A percentile compares a stretch with the other conserved stretches of the same genome.
Conservation (phyloP, 30 jellyfish, hydroid and myxozoan species). For the Cassiopea xamachana region DNA sequence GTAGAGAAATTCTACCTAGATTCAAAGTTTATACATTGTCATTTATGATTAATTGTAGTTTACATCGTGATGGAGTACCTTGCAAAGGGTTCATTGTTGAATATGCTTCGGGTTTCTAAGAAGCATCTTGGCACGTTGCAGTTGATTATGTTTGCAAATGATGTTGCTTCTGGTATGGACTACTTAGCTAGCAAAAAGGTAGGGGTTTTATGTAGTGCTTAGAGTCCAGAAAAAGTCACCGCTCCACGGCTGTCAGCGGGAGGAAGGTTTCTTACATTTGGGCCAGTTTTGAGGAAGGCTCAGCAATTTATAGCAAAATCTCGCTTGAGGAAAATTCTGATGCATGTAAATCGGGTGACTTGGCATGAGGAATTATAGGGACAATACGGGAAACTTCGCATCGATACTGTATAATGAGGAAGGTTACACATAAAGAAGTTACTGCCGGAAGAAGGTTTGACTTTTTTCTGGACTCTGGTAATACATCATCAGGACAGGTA, state of each 20-base stretch:
- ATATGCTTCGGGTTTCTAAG: not conserved
- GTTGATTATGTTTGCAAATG: conserved; percentile 20
- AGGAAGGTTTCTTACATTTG: too few species aligned
- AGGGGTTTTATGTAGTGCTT: not conserved
- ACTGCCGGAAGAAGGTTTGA: too few species aligned
- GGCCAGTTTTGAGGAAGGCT: not conserved
- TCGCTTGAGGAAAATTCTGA: not conserved
- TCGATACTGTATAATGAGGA: too few species aligned
- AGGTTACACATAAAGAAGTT: too few species aligned
- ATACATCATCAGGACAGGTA: not conserved
- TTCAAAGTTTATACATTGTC: too few species aligned
- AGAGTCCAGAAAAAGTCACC: not conserved
- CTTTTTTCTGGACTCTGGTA: too few species aligned
- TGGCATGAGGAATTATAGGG: too few species aligned
- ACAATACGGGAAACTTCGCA: too few species aligned
- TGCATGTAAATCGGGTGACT: not conserved
- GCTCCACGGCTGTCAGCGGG: not conserved
- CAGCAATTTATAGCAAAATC: too few species aligned
- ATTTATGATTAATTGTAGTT: too few species aligned
- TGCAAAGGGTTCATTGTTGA: conserved; percentile 29
- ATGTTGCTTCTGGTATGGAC: conserved; percentile 46
- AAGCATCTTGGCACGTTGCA: not conserved
- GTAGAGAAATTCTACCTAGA: too few species aligned
- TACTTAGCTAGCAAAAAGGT: conserved; percentile 15
- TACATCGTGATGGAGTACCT: conserved; percentile 47